Evolutionary conservation across 2,888 invertebrate species (phyloP), one percentile per base, ranked within the genome.

Genomic region (Dichetophora obliterata): DNA sequence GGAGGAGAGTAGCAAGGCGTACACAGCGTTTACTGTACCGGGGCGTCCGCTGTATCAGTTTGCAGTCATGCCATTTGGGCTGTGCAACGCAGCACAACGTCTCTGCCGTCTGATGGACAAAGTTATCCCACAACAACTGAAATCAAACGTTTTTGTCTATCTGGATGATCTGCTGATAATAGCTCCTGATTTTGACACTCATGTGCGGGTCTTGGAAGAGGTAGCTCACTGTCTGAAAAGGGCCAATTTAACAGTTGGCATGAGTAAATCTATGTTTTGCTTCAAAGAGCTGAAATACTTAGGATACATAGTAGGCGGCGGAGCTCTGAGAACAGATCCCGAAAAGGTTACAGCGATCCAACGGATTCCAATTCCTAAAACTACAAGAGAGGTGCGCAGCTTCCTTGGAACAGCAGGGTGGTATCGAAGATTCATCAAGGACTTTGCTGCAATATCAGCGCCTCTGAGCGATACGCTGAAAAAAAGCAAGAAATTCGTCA

Each of bases 331-430:
- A 37, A 77, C 79, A 0, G 78, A 81, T 22, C 72, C 77, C 0
- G 76, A 70, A 0, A 80, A 80, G 19, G 69, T 81, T 14, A 61
- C 22, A 3, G 80, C 75, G 0, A 79, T 79, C 3, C 61, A 50
- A 11, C 19, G 34, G 11, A 76, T 75, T 9, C 54, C 77, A 0
- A 71, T 75, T 16, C 65, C 37, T 16, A 31, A 34, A n/a, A 3
- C 65, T 1, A 37, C n/a, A 8, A 4, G 19, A 3, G 22, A 59
- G 22, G 22, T 59, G 24, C 16, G 59, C 16, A 59, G 59, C 19
- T 59, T 59, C 14, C 37, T 65, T 8, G 65, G 65, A 5, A 65
- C 65, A 2, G 65, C 65, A 5, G 65, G 65, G 6, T 65, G 37
- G 65, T 65, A 65, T n/a, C 31, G 65, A 5, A 27, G 65, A 1